Evolutionary conservation across 2,888 invertebrate species (phyloP).

Genomic region (Mystacides longicornis): DNA sequence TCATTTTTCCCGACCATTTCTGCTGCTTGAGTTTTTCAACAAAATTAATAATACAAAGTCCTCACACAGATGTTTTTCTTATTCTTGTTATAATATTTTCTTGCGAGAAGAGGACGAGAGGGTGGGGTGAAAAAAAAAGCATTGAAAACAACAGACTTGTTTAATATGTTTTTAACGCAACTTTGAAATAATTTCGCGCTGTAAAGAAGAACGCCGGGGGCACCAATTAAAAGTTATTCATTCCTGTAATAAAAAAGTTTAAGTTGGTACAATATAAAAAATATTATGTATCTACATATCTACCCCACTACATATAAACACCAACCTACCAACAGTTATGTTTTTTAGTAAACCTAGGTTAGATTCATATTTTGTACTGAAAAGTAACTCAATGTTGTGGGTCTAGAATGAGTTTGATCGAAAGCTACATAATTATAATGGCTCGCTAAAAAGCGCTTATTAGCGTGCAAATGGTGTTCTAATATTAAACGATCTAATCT

Average conservation of each 20-base stretch:
- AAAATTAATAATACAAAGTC: conserved; percentile 16
- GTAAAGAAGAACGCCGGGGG: conserved; percentile 13
- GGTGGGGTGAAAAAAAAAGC: conserved; percentile 7
- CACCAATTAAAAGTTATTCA: conserved; percentile 24
- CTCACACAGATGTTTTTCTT: conserved; percentile 21
- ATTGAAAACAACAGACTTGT: conserved; percentile 20
- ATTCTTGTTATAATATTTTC: conserved; percentile 7
- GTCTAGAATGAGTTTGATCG: too few species aligned
- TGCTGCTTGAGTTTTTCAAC: conserved; percentile 6
- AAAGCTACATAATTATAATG: too few species aligned
- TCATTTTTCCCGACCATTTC: neutral
- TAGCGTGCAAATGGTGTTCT: too few species aligned
- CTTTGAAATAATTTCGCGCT: conserved; percentile 20
- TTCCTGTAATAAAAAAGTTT: conserved; percentile 20
- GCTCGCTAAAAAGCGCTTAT: too few species aligned
- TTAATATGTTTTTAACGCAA: conserved; percentile 24
- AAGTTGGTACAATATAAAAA: neutral
- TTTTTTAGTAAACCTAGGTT: too few species aligned
- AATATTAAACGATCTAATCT: too few species aligned
- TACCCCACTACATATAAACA: too few species aligned
- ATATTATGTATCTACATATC: too few species aligned
- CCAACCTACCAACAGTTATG: too few species aligned
- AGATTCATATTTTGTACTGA: too few species aligned
- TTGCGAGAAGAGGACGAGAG: neutral
- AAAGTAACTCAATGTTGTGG: too few species aligned